Conservation (phyloP, 2,888 invertebrate species). For the Latrodectus elegans region DNA sequence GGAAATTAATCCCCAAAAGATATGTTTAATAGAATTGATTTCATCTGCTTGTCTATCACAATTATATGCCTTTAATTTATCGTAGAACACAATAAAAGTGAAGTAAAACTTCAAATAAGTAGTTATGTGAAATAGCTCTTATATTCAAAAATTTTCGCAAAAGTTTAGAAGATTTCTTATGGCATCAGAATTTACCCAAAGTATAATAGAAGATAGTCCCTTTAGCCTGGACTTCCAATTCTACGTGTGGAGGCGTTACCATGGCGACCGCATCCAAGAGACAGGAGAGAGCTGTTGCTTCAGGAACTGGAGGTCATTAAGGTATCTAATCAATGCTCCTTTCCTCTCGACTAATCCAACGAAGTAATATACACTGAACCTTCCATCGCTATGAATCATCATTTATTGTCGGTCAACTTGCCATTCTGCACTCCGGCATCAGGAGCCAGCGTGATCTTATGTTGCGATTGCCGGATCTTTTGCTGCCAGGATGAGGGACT, state of each 20-base stretch:
- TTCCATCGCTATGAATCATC: slow-evolving; percentile 66
- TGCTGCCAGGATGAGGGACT: slow-evolving; percentile 4
- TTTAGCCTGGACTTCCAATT: neutral
- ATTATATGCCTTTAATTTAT: too few species aligned
- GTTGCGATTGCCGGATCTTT: slow-evolving; percentile 12
- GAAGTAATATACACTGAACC: slow-evolving; percentile 63
- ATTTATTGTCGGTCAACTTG: slow-evolving; percentile 66
- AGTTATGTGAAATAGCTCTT: too few species aligned
- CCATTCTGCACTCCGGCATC: slow-evolving; percentile 51
- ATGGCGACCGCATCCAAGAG: slow-evolving; percentile 64
- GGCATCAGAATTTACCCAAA: neutral
- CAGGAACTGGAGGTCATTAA: slow-evolving; percentile 59
- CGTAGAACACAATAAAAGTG: too few species aligned
- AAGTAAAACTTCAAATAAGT: too few species aligned
- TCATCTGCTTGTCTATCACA: too few species aligned
- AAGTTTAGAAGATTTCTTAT: too few species aligned
- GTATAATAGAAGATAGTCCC: neutral
- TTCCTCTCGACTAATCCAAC: slow-evolving; percentile 54
- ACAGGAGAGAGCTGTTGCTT: slow-evolving; percentile 65
- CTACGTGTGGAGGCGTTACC: slow-evolving; percentile 24
- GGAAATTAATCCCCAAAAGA: too few species aligned
- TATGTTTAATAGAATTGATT: too few species aligned
- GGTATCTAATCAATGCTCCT: slow-evolving; percentile 67
- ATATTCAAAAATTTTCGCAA: too few species aligned
- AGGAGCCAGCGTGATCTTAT: slow-evolving; percentile 16